Base-by-base conservation (phyloP, 2,797 vertebrate genomes). In the Epinephelus malabaricus region DNA sequence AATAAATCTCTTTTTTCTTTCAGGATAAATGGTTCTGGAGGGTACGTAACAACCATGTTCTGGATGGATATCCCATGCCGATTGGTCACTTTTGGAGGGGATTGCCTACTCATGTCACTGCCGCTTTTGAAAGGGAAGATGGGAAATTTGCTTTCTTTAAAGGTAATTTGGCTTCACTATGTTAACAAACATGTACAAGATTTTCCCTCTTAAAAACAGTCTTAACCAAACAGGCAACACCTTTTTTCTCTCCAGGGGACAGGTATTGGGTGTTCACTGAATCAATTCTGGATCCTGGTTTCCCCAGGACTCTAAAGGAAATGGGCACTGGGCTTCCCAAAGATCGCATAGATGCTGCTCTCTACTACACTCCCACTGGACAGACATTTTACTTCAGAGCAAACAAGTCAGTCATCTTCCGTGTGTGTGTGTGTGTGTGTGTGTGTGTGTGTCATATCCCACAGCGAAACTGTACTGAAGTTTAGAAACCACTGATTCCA, bases 21-120 rank as follows among this genome's bases (percentile, higher is more conserved):
- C 78, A 98, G 97, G 97, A 97, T 27, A 97, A 96, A 82, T 98
- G 97, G 97, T 98, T 98, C 89, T 98, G 97, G 97, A 90, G 97
- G 14, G 94, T 98, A 25, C 96, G 96, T 27, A 94, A 97, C 86
- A 96, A 95, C 69, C 96, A 87, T 0, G 97, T 98, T 67, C 91
- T 97, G 91, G 97, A 98, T 6, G 97, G 97, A 5, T 98, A 98
- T 85, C 97, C 97, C 1, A 94, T 98, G 95, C 97, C 97, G 5
- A 97, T 97, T 9, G 97, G 97, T 47, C 97, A 98, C 63, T 98
- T 98, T 85, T 98, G 97, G 97, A 95, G 96, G 58, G 97, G 97
- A 11, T 73, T 98, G 60, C 96, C 97, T 0, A 82, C 92, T 1
- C 94, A 95, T 6, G 86, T 98, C 73, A 96, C 95, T 74, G 84